Evolutionary conservation across 2,113 vertebrate genomes (phyloP).

Genomic region (Tachysurus fulvidraco): DNA sequence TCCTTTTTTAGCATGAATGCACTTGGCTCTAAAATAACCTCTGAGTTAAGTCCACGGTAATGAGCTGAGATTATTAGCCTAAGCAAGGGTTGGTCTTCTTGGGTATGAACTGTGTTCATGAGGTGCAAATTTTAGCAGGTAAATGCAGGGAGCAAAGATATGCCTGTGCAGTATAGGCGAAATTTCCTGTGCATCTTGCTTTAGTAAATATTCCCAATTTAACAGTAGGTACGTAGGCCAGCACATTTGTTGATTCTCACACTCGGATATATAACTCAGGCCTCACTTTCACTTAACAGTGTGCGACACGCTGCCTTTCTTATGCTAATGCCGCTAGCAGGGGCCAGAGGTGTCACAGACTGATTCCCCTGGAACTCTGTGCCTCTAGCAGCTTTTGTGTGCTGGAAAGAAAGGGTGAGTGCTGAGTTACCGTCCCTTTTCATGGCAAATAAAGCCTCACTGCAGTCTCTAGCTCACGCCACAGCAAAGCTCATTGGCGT

Average conservation of each 20-base stretch:
- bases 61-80: not conserved
- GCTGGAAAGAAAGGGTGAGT: slow-evolving; percentile 6
- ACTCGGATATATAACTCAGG: not conserved
- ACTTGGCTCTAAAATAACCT: not conserved
- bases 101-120: not conserved
- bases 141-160: not conserved
- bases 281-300: slow-evolving; percentile 10
- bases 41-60: not conserved
- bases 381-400: slow-evolving; percentile 48
- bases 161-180: not conserved
- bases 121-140: not conserved
- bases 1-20: not conserved
- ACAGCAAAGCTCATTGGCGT: slow-evolving; percentile 49
- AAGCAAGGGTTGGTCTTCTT: not conserved
- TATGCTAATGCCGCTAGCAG: slow-evolving; percentile 69
- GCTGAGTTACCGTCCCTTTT: slow-evolving; percentile 39
- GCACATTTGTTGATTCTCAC: not conserved
- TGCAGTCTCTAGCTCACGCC: slow-evolving; percentile 27
- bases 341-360: slow-evolving; percentile 67
- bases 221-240: not conserved
- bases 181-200: not conserved
- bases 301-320: slow-evolving; percentile 62
- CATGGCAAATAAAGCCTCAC: slow-evolving; percentile 8
- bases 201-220: not conserved
- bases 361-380: slow-evolving; percentile 38